These are phyloP conservation scores for Sakesphorus luctuosus DNA, from an alignment of 2,113 vertebrate genomes.

Conservation along the genomic window DNA sequence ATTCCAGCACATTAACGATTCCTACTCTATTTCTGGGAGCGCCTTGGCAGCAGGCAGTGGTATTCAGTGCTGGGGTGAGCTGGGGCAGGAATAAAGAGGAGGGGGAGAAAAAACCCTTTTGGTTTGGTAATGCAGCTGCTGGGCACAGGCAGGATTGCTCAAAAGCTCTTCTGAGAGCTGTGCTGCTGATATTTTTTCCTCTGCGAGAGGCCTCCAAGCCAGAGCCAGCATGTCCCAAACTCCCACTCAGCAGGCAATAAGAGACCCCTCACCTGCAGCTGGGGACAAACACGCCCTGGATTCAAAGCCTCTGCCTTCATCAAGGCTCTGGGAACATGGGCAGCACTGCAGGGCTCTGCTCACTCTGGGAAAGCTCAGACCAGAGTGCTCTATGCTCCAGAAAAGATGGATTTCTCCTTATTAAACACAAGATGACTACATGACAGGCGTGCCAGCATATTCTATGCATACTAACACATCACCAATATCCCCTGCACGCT, in stretches of 20 bases:
- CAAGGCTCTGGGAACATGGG: accelerated
- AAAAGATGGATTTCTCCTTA: background rate
- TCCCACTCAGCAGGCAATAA: background rate
- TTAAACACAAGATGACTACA: background rate
- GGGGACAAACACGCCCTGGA: background rate
- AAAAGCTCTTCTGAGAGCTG: background rate
- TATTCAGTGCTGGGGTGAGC: background rate
- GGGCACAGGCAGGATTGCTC: background rate
- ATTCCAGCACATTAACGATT: background rate
- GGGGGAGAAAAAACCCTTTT: background rate
- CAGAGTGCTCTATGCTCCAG: accelerated
- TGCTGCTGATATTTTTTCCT: accelerated
- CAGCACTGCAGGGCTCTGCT: background rate
- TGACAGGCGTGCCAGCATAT: background rate
- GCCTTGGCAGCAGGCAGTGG: background rate
- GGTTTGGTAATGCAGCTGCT: background rate
- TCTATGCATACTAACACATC: background rate
- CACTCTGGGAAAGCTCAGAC: background rate
- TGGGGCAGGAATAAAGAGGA: background rate
- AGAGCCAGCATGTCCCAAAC: background rate
- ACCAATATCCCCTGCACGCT: background rate
- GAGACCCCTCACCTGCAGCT: background rate
- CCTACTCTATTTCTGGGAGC: background rate
- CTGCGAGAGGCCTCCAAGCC: accelerated
- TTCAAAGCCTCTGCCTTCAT: background rate